Evolutionary conservation across 2,113 vertebrate genomes (phyloP), one percentile per base, ranked within the genome.

Genomic region (Siphamia tubifer): DNA sequence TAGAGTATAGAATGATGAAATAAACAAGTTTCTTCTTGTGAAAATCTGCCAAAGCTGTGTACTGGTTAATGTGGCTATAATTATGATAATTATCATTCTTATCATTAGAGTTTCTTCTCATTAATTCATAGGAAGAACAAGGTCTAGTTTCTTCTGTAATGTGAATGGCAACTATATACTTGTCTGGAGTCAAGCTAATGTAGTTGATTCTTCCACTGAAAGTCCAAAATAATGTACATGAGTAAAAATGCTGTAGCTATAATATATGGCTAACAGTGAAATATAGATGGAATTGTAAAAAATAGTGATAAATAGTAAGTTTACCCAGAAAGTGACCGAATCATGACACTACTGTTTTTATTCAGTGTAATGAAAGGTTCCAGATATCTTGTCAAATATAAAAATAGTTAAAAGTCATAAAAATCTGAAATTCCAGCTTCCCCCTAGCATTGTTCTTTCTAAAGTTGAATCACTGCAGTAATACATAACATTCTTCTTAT

Each of bases 11-110:
- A 43, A n/a, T n/a, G n/a, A n/a, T n/a, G n/a, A n/a, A n/a, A n/a
- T n/a, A n/a, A n/a, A n/a, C n/a, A n/a, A n/a, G n/a, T 63, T 7
- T 32, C 35, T 42, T 20, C 10, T 27, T n/a, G n/a, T n/a, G n/a
- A n/a, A n/a, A 20, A 60, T 24, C 64, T 28, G n/a, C 27, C 31
- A 31, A 64, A 13, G 10, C 47, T 47, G 21, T 19, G 40, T 40
- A 32, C 56, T 43, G 62, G 57, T 62, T 76, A 69, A 23, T 48
- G 24, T 47, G 15, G 24, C 34, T 31, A 11, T 55, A 52, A 58
- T 51, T 20, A 54, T 58, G 42, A 79, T 62, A 16, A 40, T 20
- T 12, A 24, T 56, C 19, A 30, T 47, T 11, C 11, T 56, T 36
- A 34, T 63, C 54, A 58, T 49, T 28, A 16, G 12, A 36, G 30